Evolutionary conservation across 2,888 invertebrate species (phyloP), one percentile per base, ranked within the genome.

Genomic region (Scaptomyza reducta): DNA sequence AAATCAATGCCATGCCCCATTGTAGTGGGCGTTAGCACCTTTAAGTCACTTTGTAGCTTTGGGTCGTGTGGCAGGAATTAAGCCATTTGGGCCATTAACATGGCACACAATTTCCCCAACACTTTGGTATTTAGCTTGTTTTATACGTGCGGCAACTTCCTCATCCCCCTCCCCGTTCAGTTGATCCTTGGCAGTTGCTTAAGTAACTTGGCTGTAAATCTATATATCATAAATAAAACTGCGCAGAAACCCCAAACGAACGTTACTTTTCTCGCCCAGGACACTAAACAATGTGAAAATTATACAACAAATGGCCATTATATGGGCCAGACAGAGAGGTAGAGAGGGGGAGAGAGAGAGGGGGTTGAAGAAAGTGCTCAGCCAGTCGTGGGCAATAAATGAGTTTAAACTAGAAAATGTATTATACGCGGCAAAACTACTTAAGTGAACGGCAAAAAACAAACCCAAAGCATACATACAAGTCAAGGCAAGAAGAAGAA

Each of bases 321-420:
- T 71, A 71, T 62, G 71, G 65, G 62, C 57, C 44, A 40, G 45
- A 46, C 66, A n/a, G n/a, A n/a, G n/a, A n/a, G n/a, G n/a, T n/a
- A n/a, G n/a, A n/a, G n/a, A n/a, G n/a, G n/a, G 10, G 6, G 25
- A 13, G 31, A 14, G 27, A 18, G 18, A n/a, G 50, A 16, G n/a
- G n/a, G n/a, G n/a, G 25, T 33, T n/a, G 27, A 10, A 35, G 25
- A 33, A 9, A 2, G 50, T 53, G 68, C 61, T 60, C 62, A 62
- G 56, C 57, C 59, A 70, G 79, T 65, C 72, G 64, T 58, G 66
- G 74, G 72, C 81, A 86, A 84, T 84, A 84, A 84, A 84, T 84
- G 84, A 87, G 87, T 84, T 84, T 84, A 84, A 84, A 84, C 83
- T 84, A 83, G 77, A 77, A 87, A 86, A 84, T 88, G 86, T 84